Evolutionary conservation across 2,113 vertebrate species (phyloP), one percentile per base, ranked within the genome.

Genomic region (Prochilodus magdalenae): DNA sequence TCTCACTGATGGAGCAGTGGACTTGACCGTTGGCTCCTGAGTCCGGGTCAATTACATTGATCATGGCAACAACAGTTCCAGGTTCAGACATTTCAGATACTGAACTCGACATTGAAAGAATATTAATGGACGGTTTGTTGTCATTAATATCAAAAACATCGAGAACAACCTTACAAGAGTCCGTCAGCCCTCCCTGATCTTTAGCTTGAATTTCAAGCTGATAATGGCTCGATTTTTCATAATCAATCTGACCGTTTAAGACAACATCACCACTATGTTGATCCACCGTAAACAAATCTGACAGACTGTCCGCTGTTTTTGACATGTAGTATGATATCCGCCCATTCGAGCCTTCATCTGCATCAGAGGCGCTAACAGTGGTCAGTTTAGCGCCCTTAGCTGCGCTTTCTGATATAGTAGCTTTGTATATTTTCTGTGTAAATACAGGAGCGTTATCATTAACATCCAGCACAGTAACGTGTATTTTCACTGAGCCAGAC

Each of bases 111-210:
- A 89, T 89, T 13, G 91, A 92, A 67, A 90, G 84, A 3, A 93
- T 83, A 47, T 82, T 90, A 40, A 92, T 89, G 0, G 85, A 44
- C 0, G 91, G 91, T 5, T 80, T 80, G 0, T 92, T 92, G 22
- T 91, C 91, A 27, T 92, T 92, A 3, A 91, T 74, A 33, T 92
- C 94, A 30, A 90, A 1, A 40, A 96, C 88, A 1, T 94, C 90
- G 77, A 96, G 71, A 20, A 91, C 63, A 3, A 95, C 83, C 79
- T 95, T 94, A 81, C 88, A 88, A 0, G 95, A 90, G 0, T 90
- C 83, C 0, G 69, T 84, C 4, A 95, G 83, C 0, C 94, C 92
- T 0, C 93, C 95, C 0, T 94, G 89, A 0, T 95, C 94, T 74
- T 88, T 94, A 0, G 92, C 93, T 84, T 95, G 90, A 75, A 96